Evolutionary conservation across 2,797 vertebrate species (phyloP), one percentile per base, ranked within the genome.

Genomic region (Alauda arvensis): DNA sequence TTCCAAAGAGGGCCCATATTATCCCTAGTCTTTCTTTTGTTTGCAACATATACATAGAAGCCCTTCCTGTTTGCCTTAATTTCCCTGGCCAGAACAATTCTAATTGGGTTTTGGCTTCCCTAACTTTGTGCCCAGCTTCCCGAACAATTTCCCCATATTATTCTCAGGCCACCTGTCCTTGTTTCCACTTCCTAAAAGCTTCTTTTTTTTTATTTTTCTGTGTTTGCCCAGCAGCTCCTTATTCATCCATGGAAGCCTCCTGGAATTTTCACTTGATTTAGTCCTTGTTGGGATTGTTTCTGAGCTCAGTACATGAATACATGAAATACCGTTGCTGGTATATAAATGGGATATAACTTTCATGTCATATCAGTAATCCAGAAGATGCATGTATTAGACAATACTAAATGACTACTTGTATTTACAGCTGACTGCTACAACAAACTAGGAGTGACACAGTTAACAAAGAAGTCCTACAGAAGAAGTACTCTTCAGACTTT

Each of bases 91-190:
- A 43, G 42, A 79, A 67, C 37, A 80, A 80, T 68, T 39, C 28
- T 49, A 37, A 55, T 16, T 29, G 9, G 17, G 28, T 12, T 37
- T 68, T 16, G n/a, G 19, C 25, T 29, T 68, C 49, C 49, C 42
- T 49, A 43, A 15, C 24, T 60, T 61, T 37, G 37, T 55, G 42
- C 49, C 49, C 18, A 37, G 16, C 62, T 80, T 67, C 42, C 48
- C 0, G 6, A 43, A 68, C 62, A 49, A 61, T 56, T 74, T 56
- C n/a, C 34, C 14, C 0, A 0, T 61, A 21, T 67, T 55, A 53
- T 61, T 55, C 48, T 24, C 48, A 68, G 24, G 34, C 49, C 37
- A 49, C 19, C 17, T 74, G 62, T 37, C 19, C 42, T 74, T 20
- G 28, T 61, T 67, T 42, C 62, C 26, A n/a, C 19, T 61, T 55